These are phyloP conservation scores for Leptonema lineaticorne DNA, from an alignment of 1,140 invertebrate species.

Conservation along the genomic window DNA sequence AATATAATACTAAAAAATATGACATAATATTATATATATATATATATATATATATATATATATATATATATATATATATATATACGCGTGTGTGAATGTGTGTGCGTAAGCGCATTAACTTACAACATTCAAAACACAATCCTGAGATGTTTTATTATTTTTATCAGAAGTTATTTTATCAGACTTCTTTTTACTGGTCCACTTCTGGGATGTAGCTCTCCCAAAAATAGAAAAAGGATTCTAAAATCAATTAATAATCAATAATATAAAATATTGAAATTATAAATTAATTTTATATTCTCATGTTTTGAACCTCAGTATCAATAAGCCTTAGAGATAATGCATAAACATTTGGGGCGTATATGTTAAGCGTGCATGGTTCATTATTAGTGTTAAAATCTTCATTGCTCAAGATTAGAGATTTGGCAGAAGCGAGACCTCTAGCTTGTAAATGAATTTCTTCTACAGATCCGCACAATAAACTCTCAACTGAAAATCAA, in stretches of 20 bases:
- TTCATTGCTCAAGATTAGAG: slow-evolving; percentile 23
- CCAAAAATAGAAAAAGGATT: slow-evolving; percentile 27
- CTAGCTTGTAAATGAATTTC: slow-evolving; percentile 28
- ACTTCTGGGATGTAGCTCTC: slow-evolving; percentile 18
- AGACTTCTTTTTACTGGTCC: slow-evolving; percentile 27
- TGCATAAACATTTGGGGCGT: slow-evolving; percentile 30
- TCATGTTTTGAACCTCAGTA: slow-evolving; percentile 20
- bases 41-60: not conserved
- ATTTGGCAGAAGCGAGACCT: slow-evolving; percentile 28
- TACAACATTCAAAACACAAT: slow-evolving; percentile 36
- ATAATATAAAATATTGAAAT: not conserved
- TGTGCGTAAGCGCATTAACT: not conserved
- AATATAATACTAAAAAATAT: slow-evolving; percentile 16
- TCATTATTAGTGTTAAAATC: not conserved
- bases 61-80: not conserved
- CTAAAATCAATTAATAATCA: slow-evolving; percentile 19
- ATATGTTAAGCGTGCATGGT: slow-evolving; percentile 37
- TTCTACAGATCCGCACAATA: slow-evolving; percentile 29
- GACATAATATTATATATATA: not conserved
- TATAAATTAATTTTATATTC: not conserved
- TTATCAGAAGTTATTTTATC: slow-evolving; percentile 17
- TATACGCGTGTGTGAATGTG: not conserved
- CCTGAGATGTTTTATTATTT: slow-evolving; percentile 34
- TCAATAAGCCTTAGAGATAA: slow-evolving; percentile 33
- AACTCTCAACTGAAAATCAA: slow-evolving; percentile 23